Percentiles rank a stretch among this genome's conserved stretches.
Evolutionary conservation across 2,888 invertebrate species (phyloP).

Genomic region (Ichneumoninae sp.): DNA sequence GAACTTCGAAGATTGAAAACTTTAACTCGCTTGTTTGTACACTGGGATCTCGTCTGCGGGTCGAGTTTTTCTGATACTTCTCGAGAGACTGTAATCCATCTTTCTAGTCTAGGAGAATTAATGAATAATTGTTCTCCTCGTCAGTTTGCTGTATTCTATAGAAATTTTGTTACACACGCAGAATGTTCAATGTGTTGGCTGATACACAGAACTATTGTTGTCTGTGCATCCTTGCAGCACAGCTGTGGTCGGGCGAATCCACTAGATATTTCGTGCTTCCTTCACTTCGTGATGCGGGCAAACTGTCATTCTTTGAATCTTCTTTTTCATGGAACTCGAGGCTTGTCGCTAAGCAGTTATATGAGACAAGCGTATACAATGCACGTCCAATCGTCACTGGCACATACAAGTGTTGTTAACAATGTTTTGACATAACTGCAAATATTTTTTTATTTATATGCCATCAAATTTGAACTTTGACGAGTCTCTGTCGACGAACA

Average conservation of each 20-base stretch:
- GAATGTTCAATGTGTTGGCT: background rate
- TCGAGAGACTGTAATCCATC: background rate
- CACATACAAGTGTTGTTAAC: background rate
- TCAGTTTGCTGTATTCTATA: background rate
- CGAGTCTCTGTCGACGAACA: no score
- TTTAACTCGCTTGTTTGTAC: background rate
- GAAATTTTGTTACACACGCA: background rate
- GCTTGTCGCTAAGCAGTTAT: background rate
- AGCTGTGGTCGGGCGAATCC: background rate
- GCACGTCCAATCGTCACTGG: background rate
- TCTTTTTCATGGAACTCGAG: background rate
- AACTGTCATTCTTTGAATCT: background rate
- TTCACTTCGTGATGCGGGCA: background rate
- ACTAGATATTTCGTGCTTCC: background rate
- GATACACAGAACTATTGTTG: background rate
- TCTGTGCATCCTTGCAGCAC: background rate
- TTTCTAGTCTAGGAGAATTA: background rate
- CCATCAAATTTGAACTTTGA: no score
- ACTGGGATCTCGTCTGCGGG: background rate
- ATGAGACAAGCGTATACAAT: background rate
- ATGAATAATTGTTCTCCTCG: background rate
- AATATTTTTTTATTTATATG: background rate
- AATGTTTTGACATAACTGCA: background rate
- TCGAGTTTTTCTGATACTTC: background rate
- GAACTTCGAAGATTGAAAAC: background rate